These are phyloP conservation scores for Turritopsis dohrnii DNA, from an alignment of 30 jellyfish, hydroid and myxozoan genomes.

Conservation along the genomic window DNA sequence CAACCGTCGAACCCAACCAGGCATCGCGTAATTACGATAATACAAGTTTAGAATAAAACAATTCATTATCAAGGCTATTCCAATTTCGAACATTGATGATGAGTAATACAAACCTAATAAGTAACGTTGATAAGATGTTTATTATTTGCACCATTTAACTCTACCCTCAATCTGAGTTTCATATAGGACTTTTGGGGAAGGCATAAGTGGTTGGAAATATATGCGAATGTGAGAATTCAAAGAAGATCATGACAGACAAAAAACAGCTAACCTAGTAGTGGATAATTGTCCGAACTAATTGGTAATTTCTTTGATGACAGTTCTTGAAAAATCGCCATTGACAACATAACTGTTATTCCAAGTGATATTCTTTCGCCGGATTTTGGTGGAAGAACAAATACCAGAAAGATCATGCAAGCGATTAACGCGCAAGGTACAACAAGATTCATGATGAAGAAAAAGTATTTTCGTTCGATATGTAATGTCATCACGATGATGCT, in stretches of 20 bases:
- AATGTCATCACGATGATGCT: slow-evolving; percentile 47
- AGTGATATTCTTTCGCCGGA: slow-evolving; percentile 94
- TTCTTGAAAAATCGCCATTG: slow-evolving; percentile 97
- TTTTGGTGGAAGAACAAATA: slow-evolving; percentile 81
- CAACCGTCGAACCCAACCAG: slow-evolving; percentile 61
- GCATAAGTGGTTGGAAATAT: too few species aligned
- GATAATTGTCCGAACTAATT: slow-evolving; percentile 86
- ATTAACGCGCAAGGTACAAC: slow-evolving; percentile 90
- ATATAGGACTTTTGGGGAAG: neutral
- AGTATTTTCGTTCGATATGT: slow-evolving; percentile 56
- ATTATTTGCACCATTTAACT: too few species aligned
- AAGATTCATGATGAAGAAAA: slow-evolving; percentile 76
- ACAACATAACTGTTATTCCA: slow-evolving; percentile 78
- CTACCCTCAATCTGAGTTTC: too few species aligned
- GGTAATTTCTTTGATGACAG: slow-evolving; percentile 90
- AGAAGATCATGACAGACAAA: too few species aligned
- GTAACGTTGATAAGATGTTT: neutral
- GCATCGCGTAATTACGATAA: slow-evolving; percentile 88
- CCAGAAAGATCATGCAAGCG: slow-evolving; percentile 91
- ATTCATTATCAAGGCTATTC: slow-evolving; percentile 80
- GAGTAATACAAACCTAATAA: slow-evolving; percentile 79
- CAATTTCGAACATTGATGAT: slow-evolving; percentile 88
- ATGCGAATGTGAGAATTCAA: too few species aligned
- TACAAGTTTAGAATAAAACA: slow-evolving; percentile 76
- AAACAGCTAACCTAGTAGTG: slow-evolving; percentile 57